A percentile compares a stretch with the other conserved stretches of the same genome.
Conservation (phyloP, 1,140 invertebrate genomes). For the Aleiodes sp. region DNA sequence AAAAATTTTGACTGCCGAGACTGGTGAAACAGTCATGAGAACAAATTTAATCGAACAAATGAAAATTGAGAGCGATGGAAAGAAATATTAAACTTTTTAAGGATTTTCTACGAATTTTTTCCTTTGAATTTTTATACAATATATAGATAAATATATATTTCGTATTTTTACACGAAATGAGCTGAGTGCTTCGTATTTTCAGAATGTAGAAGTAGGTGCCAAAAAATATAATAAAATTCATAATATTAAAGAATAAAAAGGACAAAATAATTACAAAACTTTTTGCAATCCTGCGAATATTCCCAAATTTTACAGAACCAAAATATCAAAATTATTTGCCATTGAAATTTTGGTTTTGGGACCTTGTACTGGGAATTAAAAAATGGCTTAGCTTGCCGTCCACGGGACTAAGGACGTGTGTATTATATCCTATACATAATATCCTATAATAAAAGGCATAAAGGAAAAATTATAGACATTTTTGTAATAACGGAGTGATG, state of each 20-base stretch:
- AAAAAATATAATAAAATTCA: neutral
- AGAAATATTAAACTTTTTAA: neutral
- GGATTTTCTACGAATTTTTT: neutral
- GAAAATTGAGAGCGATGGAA: neutral
- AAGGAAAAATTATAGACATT: neutral
- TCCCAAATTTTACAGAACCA: neutral
- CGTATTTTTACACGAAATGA: constrained; percentile 32
- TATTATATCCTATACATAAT: constrained; percentile 29
- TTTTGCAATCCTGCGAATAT: neutral
- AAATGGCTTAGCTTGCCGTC: constrained; percentile 16
- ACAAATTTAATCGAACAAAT: neutral
- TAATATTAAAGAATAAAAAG: neutral
- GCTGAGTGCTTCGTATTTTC: constrained; percentile 20
- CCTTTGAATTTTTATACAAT: constrained; percentile 4
- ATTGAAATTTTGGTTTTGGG: neutral
- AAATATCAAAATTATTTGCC: neutral
- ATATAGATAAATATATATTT: constrained; percentile 28
- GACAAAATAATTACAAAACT: neutral
- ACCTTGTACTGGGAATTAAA: too few relatives aligned
- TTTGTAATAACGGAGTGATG: neutral
- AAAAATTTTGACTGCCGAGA: neutral
- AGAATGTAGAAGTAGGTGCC: constrained; percentile 14
- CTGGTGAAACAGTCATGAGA: constrained; percentile 20
- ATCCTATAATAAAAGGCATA: neutral
- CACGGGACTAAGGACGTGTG: constrained; percentile 12